These are phyloP conservation scores for Suricata suricatta DNA, from an alignment of 2,113 vertebrate species.

Conservation along the genomic window DNA sequence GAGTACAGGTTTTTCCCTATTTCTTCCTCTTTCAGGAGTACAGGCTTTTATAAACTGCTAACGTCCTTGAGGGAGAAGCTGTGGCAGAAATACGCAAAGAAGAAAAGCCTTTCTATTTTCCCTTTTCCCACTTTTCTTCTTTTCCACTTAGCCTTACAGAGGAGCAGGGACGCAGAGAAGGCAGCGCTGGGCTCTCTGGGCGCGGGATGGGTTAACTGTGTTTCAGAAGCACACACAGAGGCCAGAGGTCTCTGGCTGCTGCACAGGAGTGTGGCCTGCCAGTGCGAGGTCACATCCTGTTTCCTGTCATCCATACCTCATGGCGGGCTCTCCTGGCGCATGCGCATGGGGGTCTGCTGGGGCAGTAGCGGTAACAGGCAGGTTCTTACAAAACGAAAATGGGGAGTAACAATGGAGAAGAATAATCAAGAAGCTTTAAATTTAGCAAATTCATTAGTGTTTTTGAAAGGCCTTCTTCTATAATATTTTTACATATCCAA, in stretches of 20 bases:
- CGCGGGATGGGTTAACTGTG: background rate
- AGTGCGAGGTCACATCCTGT: no score
- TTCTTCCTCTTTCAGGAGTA: background rate
- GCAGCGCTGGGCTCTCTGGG: background rate
- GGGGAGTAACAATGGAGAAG: background rate
- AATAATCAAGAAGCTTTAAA: background rate
- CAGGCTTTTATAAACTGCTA: background rate
- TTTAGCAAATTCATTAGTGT: background rate
- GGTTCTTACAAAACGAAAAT: background rate
- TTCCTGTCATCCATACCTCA: background rate
- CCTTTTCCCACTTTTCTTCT: background rate
- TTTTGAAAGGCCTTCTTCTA: background rate
- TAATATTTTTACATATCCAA: background rate
- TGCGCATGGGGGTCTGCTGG: accelerated
- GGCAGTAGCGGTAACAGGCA: background rate
- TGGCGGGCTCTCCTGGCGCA: background rate
- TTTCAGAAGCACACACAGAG: background rate
- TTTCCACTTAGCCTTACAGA: background rate
- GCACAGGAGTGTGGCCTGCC: no score
- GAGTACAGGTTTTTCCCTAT: background rate
- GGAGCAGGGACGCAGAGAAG: background rate
- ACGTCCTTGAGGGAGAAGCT: background rate
- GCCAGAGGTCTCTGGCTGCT: background rate
- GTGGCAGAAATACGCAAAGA: background rate
- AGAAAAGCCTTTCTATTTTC: background rate